A percentile compares a stretch with the other conserved stretches of the same genome.
These are phyloP conservation scores for Sturnira hondurensis DNA, from an alignment of 2,113 vertebrate genomes.

Conservation along the genomic window DNA sequence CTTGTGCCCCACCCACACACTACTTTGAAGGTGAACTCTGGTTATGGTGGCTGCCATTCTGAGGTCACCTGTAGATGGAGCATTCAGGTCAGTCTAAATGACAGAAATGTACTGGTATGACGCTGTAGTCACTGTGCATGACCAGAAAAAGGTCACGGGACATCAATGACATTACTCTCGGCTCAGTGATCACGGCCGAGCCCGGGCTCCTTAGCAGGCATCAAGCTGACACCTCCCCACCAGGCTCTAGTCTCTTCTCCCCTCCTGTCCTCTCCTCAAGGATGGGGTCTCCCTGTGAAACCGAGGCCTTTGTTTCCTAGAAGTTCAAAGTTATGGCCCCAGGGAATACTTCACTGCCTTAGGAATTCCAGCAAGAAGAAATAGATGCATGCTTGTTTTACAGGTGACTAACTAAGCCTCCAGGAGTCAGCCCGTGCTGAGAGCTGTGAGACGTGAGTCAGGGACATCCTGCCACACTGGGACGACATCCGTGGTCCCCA, in stretches of 20 bases:
- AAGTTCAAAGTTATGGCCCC: background rate
- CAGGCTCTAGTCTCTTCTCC: background rate
- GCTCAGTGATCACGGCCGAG: background rate
- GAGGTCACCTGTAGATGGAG: background rate
- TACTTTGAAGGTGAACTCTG: slow-evolving; percentile 14
- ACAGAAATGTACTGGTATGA: background rate
- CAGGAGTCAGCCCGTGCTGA: background rate
- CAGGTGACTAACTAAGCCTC: background rate
- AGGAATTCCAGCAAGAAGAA: background rate
- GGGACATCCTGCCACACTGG: background rate
- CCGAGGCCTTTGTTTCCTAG: background rate
- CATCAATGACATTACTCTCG: no score
- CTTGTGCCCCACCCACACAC: background rate
- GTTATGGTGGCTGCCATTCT: background rate
- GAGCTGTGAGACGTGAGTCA: background rate
- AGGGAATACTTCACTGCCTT: background rate
- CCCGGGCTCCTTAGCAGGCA: background rate
- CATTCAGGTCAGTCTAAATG: background rate
- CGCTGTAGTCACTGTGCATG: background rate
- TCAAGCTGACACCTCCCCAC: background rate
- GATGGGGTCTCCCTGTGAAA: background rate
- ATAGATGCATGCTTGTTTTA: background rate
- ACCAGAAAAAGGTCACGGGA: background rate
- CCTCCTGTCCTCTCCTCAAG: background rate
- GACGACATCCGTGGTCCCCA: background rate